phyloP scores from a whole-genome alignment of 2,888 invertebrate species.

The Limenitis camilla region DNA sequence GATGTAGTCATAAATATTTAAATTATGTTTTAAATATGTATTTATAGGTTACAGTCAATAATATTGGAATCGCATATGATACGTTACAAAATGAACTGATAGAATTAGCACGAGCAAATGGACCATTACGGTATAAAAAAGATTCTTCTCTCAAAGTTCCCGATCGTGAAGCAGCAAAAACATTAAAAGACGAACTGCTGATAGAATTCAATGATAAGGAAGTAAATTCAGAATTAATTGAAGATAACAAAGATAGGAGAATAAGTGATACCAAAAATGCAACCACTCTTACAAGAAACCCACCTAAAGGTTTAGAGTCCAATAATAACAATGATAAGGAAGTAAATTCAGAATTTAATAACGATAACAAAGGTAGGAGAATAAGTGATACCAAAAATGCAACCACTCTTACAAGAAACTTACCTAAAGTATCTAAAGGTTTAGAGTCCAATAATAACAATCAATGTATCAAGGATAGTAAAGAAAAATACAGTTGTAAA shows the following conservation, averaged over 20 bases:
- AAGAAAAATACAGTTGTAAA: background rate
- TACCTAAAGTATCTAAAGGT: conserved; percentile 31
- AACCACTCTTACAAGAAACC: conserved; percentile 37
- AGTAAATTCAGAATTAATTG: background rate
- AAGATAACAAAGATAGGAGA: conserved; percentile 7
- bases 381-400: conserved; percentile 24
- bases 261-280: conserved; percentile 24
- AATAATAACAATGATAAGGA: conserved; percentile 2
- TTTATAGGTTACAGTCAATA: conserved; percentile 44
- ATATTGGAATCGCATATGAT: conserved; percentile 47
- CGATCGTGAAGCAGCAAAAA: background rate
- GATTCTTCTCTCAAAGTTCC: background rate
- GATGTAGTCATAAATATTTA: too few species aligned
- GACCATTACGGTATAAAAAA: background rate
- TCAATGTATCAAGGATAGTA: background rate
- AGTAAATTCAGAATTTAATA: background rate
- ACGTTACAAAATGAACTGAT: conserved; percentile 40
- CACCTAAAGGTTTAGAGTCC: too few species aligned
- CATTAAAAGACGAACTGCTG: background rate
- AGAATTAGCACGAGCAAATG: conserved; percentile 25
- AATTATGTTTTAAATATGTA: background rate
- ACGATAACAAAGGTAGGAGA: conserved; percentile 6
- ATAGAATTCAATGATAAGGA: background rate
- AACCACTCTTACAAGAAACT: conserved; percentile 37
- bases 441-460: background rate